Conservation (phyloP, 1,140 invertebrate species). For the Agraylea sexmaculata region DNA sequence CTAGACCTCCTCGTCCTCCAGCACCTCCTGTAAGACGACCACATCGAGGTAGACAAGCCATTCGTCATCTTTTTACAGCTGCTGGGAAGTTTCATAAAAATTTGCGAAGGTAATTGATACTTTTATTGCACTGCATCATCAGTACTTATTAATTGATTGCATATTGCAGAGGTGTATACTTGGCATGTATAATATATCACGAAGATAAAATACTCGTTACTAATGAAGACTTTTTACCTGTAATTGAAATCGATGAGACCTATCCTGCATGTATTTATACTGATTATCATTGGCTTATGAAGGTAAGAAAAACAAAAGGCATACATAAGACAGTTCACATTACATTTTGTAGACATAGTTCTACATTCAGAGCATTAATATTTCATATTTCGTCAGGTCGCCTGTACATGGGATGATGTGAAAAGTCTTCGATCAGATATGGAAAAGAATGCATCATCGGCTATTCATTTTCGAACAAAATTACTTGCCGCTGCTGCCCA, state of each 20-base stretch:
- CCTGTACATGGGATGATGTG: conserved; percentile 92
- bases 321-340: no score
- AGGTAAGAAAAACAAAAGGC: conserved; percentile 46
- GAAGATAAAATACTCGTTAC: conserved; percentile 92
- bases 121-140: not conserved
- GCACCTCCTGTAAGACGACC: conserved; percentile 38
- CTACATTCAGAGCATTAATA: no score
- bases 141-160: conserved; percentile 21
- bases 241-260: conserved; percentile 92
- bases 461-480: conserved; percentile 84
- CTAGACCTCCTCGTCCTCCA: conserved; percentile 39
- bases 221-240: conserved; percentile 90
- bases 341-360: no score
- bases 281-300: conserved; percentile 96
- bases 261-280: conserved; percentile 82
- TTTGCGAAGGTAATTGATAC: conserved; percentile 55
- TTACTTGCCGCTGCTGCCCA: conserved; percentile 80
- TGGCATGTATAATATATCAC: conserved; percentile 84
- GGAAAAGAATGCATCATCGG: conserved; percentile 84
- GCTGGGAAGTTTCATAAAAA: conserved; percentile 92
- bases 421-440: conserved; percentile 81
- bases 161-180: conserved; percentile 80
- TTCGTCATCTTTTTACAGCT: conserved; percentile 87
- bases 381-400: conserved; percentile 42
- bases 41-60: conserved; percentile 77